Percentiles rank a stretch among this genome's conserved stretches.
These are phyloP conservation scores for Nothoprocta perdicaria DNA, from an alignment of 2,113 vertebrate genomes.

Conservation along the genomic window DNA sequence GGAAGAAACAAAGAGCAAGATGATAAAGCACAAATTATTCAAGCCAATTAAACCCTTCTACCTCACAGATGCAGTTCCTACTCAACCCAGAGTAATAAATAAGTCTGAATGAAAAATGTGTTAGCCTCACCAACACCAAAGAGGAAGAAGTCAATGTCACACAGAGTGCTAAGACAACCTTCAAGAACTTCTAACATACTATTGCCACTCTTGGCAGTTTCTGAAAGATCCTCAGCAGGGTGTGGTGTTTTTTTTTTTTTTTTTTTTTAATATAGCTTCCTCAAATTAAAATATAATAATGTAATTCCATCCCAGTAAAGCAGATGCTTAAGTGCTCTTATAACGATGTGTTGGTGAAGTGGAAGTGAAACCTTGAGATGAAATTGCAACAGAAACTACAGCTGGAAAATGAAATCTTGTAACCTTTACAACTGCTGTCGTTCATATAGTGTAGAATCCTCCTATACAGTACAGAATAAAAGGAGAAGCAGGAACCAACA, in stretches of 20 bases:
- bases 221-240: neutral
- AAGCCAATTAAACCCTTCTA: neutral
- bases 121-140: neutral
- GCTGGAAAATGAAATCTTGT: neutral
- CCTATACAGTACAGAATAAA: neutral
- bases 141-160: neutral
- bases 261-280: neutral
- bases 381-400: neutral
- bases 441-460: neutral
- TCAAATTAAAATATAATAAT: neutral
- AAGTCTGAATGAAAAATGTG: neutral
- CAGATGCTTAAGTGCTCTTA: neutral
- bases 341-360: neutral
- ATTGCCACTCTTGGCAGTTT: neutral
- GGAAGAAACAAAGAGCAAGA: neutral
- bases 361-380: neutral
- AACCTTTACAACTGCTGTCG: neutral
- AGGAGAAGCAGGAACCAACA: neutral
- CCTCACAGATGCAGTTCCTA: neutral
- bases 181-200: neutral
- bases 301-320: neutral
- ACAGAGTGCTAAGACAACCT: neutral
- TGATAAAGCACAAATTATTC: neutral
- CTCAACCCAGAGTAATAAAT: neutral
- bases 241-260: neutral